Conservation (phyloP, 2,888 invertebrate species). For the Lissocephala sabroskyi region DNA sequence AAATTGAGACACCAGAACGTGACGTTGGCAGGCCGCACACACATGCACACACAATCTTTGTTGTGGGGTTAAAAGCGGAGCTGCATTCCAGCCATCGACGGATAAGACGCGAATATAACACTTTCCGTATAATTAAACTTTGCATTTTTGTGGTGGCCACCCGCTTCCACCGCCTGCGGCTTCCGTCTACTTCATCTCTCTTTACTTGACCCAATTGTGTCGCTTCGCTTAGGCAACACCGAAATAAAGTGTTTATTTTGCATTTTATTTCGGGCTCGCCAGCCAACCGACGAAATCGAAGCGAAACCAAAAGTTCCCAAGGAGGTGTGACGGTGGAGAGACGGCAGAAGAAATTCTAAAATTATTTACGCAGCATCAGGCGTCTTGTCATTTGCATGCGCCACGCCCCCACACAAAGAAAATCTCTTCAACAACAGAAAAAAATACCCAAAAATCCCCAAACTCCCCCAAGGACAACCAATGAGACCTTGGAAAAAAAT, state of each 20-base stretch:
- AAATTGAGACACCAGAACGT: conserved; percentile 55
- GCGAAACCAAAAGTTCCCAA: too few species aligned
- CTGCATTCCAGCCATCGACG: conserved; percentile 36
- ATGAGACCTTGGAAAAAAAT: conserved; percentile 59
- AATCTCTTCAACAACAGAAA: too few species aligned
- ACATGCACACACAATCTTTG: background rate
- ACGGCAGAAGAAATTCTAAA: conserved; percentile 26
- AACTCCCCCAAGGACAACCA: conserved; percentile 25
- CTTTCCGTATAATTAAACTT: conserved; percentile 20
- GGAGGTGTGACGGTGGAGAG: too few species aligned
- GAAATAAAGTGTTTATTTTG: conserved; percentile 63
- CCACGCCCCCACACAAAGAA: conserved; percentile 33
- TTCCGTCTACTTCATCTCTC: too few species aligned
- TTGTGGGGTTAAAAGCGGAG: conserved; percentile 29
- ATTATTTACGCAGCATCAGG: conserved; percentile 63
- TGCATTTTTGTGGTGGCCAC: conserved; percentile 8
- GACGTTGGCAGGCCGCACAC: conserved; percentile 38
- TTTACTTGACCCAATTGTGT: background rate
- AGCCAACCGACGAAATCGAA: conserved; percentile 19
- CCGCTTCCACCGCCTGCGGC: too few species aligned
- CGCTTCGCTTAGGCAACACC: conserved; percentile 34
- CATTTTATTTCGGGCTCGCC: conserved; percentile 57
- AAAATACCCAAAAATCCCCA: too few species aligned
- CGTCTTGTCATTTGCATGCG: conserved; percentile 55
- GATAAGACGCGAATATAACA: conserved; percentile 17